Evolutionary conservation across 2,888 invertebrate genomes (phyloP), one percentile per base, ranked within the genome.

Genomic region (Spodoptera exigua): DNA sequence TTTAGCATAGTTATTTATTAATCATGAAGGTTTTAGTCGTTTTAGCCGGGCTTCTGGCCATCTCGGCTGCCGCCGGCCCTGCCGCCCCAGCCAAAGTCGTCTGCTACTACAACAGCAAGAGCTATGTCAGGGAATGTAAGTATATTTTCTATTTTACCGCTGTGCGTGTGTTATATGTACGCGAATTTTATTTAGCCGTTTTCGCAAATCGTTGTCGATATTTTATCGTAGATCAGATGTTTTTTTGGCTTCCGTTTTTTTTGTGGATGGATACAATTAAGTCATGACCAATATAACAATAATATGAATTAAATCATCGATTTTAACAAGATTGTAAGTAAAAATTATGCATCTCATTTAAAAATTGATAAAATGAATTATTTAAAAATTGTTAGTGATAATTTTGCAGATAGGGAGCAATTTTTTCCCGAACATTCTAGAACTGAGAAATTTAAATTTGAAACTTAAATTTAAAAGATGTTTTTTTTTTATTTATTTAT

Each of bases 91-190:
- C 88, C 80, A 96, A 96, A 90, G 95, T 96, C 46, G 91, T 97
- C 79, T 97, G 97, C 85, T 97, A 95, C 86, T 97, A 96, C 90
- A 96, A 97, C 87, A 96, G 96, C 88, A 95, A 95, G 84, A 95
- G 96, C 72, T 95, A 95, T 85, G 94, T 95, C 80, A 95, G 97
- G 82, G 94, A 95, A 93, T 96, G 97, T 97, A 91, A 95, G 95
- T 94, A 63, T 58, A 61, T 48, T 61, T 57, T 58, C 52, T 56
- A 46, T 65, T 63, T 70, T 74, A 9, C 1, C 27, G 88, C 89
- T 84, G 59, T 63, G 90, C 89, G 88, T 75, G 53, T 46, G 17
- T 41, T 21, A 14, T 46, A 2, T 32, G 4, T 18, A 59, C 21
- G 79, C 78, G 80, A 78, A 75, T 74, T 78, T 72, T 61, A 17